Evolutionary conservation across 2,797 vertebrate species (phyloP), one percentile per base, ranked within the genome.

Genomic region (Tinamus major): DNA sequence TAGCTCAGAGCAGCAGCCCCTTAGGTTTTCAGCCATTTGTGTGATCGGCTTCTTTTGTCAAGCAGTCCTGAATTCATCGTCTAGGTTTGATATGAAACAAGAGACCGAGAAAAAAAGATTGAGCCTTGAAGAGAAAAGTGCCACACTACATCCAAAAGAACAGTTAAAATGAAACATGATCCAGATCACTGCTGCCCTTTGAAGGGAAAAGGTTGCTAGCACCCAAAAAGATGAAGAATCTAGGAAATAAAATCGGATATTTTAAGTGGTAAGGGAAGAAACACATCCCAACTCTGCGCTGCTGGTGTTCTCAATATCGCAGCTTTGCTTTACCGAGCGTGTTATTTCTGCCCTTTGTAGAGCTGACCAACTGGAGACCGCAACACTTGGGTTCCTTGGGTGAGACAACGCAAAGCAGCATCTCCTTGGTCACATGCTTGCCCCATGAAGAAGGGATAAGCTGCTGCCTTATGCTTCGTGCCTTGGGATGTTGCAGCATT

Each of bases 161-260:
- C 62, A 59, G 37, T 15, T 85, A 72, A 81, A 93, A 89, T 69
- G 48, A 95, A 93, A 72, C 71, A 37, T 33, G 33, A n/a, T 23
- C 65, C 53, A 67, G 76, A 80, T 80, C 62, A 70, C 41, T 94
- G 59, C 39, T 78, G 65, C 44, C 26, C 49, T 92, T 82, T 89
- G 63, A 81, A 90, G 55, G 85, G 46, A 3, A 48, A 84, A 79
- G 9, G 74, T 53, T 41, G 64, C 64, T 86, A 59, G 61, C 39
- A 55, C 27, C 79, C 58, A 63, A 24, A 58, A 88, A 81, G 70
- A 69, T 56, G 1, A 81, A 55, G 26, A 64, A 23, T 5, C 46
- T 63, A 62, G 29, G 35, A 70, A 77, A 59, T 15, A 42, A 85
- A 65, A 31, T 4, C 26, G 56, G 5, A 13, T 51, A 15, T 9